Conservation (phyloP, 2,888 invertebrate species). For the Ormyrus thymus region DNA sequence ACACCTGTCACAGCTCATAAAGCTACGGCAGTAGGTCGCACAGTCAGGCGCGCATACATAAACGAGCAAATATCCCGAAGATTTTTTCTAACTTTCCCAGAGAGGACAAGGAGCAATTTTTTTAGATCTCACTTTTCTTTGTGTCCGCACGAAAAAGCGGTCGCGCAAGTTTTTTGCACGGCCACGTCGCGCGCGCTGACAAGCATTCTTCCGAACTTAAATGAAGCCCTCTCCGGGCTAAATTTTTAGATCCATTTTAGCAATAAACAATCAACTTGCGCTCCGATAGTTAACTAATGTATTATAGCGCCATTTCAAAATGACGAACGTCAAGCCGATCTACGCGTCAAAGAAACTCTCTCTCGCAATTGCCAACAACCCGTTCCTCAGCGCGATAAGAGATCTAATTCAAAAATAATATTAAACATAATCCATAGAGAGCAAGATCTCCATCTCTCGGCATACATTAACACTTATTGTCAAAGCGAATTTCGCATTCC, state of each 20-base stretch:
- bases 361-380: slow-evolving; percentile 2
- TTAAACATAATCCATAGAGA: not conserved
- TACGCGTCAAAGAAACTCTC: no score
- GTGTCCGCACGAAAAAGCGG: slow-evolving; percentile 37
- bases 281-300: no score
- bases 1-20: no score
- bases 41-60: not conserved
- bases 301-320: no score
- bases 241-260: no score
- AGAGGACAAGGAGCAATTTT: slow-evolving; percentile 4
- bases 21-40: no score
- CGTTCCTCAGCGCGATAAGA: not conserved
- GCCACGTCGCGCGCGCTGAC: not conserved
- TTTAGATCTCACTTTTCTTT: slow-evolving; percentile 22
- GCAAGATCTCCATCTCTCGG: slow-evolving; percentile 19
- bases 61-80: not conserved
- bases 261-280: no score
- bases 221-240: no score
- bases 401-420: slow-evolving; percentile 45
- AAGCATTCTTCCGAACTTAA: slow-evolving; percentile 8
- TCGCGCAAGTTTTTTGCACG: slow-evolving; percentile 31
- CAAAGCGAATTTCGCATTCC: not conserved
- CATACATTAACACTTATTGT: slow-evolving; percentile 30
- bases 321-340: no score
- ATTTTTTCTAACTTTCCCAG: slow-evolving; percentile 52